Evolutionary conservation across 1,140 invertebrate species (phyloP).

Genomic region (Brachionus rotundiformis): DNA sequence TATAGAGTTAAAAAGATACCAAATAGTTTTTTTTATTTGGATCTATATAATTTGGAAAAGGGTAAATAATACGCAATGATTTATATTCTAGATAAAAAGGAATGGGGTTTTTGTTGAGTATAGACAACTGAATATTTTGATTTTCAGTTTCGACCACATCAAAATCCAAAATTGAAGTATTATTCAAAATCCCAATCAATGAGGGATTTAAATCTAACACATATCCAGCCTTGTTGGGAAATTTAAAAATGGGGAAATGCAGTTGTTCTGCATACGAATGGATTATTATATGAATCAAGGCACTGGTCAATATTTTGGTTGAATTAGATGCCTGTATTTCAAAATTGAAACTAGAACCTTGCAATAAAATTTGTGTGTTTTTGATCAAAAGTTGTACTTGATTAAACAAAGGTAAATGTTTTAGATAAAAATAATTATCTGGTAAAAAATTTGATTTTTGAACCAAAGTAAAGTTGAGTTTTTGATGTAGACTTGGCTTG

Average conservation of each 20-base stretch:
- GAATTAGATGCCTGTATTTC: neutral
- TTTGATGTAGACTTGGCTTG: neutral
- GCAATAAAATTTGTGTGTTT: neutral
- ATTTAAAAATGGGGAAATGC: neutral
- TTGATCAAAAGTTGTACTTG: neutral
- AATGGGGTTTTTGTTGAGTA: neutral
- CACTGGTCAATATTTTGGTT: neutral
- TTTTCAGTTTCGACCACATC: neutral
- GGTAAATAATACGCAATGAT: slow-evolving; percentile 15
- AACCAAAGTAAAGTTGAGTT: neutral
- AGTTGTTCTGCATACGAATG: neutral
- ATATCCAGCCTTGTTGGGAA: neutral
- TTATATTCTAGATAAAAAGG: slow-evolving; percentile 43
- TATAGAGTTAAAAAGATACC: neutral
- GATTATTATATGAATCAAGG: neutral
- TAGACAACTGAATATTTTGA: neutral
- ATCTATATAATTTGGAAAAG: slow-evolving; percentile 14
- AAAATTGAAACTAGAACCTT: neutral
- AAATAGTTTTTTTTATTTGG: slow-evolving; percentile 5
- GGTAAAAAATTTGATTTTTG: slow-evolving; percentile 3
- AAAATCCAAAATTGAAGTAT: slow-evolving; percentile 18
- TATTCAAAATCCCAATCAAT: slow-evolving; percentile 18
- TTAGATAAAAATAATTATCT: slow-evolving; percentile 29
- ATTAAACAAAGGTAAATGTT: neutral
- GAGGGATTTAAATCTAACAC: neutral